These are phyloP conservation scores for Leucophenga maculata DNA, from an alignment of 2,888 invertebrate genomes.

Conservation along the genomic window DNA sequence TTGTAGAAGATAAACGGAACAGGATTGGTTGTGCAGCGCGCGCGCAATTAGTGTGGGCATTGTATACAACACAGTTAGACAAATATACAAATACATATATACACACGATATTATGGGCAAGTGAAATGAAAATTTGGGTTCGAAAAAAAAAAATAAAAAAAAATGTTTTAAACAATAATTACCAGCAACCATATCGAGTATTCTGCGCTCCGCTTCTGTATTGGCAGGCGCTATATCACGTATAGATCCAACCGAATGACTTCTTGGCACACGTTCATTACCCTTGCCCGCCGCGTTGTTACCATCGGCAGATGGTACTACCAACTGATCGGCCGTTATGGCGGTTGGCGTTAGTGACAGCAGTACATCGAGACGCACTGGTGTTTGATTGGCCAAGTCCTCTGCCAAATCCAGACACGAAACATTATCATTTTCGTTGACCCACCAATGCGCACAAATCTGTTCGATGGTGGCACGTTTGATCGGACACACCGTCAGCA, in stretches of 20 bases:
- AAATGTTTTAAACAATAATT: constrained; percentile 37
- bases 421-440: constrained; percentile 87
- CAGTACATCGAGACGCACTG: constrained; percentile 88
- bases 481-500: constrained; percentile 93
- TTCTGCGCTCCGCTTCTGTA: constrained; percentile 81
- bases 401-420: constrained; percentile 90
- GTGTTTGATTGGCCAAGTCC: constrained; percentile 90
- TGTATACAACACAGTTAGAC: neutral
- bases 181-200: constrained; percentile 81
- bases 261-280: constrained; percentile 75
- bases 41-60: constrained; percentile 16
- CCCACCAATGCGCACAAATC: constrained; percentile 98
- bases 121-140: too few species aligned
- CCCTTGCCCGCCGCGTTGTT: constrained; percentile 71
- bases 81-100: neutral
- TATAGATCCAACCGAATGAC: constrained; percentile 82
- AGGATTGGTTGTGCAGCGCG: constrained; percentile 6
- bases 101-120: neutral
- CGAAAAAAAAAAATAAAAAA: too few species aligned
- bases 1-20: neutral
- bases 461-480: constrained; percentile 93
- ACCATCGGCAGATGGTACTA: constrained; percentile 76
- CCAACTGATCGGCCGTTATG: constrained; percentile 81
- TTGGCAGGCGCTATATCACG: constrained; percentile 79
- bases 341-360: constrained; percentile 89